These are phyloP conservation scores for Cantharis lateralis DNA, from an alignment of 2,888 invertebrate species.

Conservation along the genomic window DNA sequence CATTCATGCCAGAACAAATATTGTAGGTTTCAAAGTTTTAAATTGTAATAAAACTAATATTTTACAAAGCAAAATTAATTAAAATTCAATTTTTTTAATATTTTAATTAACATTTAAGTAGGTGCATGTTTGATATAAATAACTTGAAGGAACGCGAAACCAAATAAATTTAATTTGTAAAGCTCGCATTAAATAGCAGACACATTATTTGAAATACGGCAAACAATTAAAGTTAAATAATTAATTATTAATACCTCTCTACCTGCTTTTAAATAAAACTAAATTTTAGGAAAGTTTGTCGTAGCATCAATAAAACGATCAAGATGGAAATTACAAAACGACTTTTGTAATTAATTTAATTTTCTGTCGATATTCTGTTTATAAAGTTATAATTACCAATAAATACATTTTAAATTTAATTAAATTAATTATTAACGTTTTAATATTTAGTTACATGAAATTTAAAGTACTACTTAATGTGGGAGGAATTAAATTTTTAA, in stretches of 20 bases:
- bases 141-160: background rate
- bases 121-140: background rate
- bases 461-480: too few species aligned
- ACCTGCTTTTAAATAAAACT: background rate
- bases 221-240: background rate
- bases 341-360: background rate
- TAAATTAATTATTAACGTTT: too few species aligned
- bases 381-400: background rate
- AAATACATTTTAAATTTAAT: background rate
- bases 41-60: background rate
- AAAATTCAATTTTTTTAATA: too few species aligned
- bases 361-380: background rate
- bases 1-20: background rate
- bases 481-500: too few species aligned
- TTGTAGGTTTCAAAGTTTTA: background rate
- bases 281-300: background rate
- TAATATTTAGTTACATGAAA: too few species aligned
- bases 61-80: background rate
- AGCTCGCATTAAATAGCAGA: background rate
- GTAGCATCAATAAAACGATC: background rate
- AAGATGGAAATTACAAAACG: background rate
- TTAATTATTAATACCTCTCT: background rate
- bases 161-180: background rate
- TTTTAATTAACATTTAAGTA: background rate
- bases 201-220: background rate